Percentiles rank a stretch among this genome's conserved stretches.
phyloP scores from a whole-genome alignment of 2,888 invertebrate genomes.

The Boloria selene region DNA sequence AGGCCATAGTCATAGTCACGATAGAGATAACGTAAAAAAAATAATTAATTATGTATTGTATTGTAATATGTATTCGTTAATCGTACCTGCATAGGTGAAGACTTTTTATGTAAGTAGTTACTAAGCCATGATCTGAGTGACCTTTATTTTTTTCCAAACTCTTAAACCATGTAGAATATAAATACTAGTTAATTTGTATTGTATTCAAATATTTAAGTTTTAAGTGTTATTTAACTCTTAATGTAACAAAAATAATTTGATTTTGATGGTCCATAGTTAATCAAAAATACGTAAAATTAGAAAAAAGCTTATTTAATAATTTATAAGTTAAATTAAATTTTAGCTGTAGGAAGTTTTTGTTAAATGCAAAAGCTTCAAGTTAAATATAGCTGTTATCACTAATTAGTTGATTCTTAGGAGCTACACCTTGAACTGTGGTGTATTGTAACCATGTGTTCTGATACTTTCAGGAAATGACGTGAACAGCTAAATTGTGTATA shows the following conservation, averaged over 20 bases:
- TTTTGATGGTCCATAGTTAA: conserved; percentile 20
- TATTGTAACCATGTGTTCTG: conserved; percentile 3
- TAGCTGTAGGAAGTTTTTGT: conserved; percentile 24
- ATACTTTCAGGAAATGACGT: no score
- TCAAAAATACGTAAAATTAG: conserved; percentile 23
- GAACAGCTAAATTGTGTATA: no score
- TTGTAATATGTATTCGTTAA: no score
- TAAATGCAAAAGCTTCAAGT: conserved; percentile 12
- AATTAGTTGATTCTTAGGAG: conserved; percentile 2
- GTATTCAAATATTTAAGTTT: conserved; percentile 27
- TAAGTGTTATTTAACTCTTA: background rate
- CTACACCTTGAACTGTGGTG: conserved; percentile 15
- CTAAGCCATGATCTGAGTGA: background rate
- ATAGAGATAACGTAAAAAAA: no score
- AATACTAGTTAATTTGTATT: conserved; percentile 15
- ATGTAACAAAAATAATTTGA: conserved; percentile 7
- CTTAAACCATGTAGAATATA: background rate
- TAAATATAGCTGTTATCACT: conserved; percentile 18
- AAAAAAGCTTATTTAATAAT: conserved; percentile 16
- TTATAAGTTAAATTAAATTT: conserved; percentile 30
- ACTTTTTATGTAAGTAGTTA: background rate
- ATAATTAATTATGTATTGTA: no score
- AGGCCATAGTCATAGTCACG: no score
- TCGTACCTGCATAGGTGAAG: no score
- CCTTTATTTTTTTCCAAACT: conserved; percentile 13